A percentile compares a stretch with the other conserved stretches of the same genome.
phyloP scores from a whole-genome alignment of 1,140 invertebrate genomes.

The Drosophila arizonae region DNA sequence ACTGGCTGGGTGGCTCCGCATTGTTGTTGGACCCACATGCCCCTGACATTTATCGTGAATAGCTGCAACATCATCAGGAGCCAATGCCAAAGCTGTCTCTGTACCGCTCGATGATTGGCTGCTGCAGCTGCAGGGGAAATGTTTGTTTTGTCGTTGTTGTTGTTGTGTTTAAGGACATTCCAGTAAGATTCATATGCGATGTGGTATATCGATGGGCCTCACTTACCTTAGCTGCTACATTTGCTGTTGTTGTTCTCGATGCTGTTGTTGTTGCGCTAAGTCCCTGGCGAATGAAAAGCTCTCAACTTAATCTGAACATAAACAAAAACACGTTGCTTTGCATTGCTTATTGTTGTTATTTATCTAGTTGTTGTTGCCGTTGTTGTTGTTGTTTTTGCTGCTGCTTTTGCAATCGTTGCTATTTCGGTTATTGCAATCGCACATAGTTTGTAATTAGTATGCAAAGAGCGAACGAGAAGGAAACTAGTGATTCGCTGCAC shows the following conservation, averaged over 20 bases:
- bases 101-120: slow-evolving; percentile 70
- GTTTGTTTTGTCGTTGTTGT: slow-evolving; percentile 21
- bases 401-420: slow-evolving; percentile 5
- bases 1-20: slow-evolving; percentile 1
- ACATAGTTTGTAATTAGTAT: slow-evolving; percentile 26
- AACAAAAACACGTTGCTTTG: slow-evolving; percentile 48
- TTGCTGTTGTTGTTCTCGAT: not conserved
- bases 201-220: not conserved
- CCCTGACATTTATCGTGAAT: slow-evolving; percentile 73
- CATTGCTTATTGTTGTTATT: slow-evolving; percentile 33
- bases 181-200: slow-evolving; percentile 1
- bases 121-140: slow-evolving; percentile 31
- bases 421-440: slow-evolving; percentile 1
- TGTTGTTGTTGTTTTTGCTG: slow-evolving; percentile 1
- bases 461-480: not conserved
- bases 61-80: slow-evolving; percentile 39
- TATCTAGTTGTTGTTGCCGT: slow-evolving; percentile 6
- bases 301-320: slow-evolving; percentile 39
- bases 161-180: slow-evolving; percentile 21
- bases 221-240: slow-evolving; percentile 45
- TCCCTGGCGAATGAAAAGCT: slow-evolving; percentile 1
- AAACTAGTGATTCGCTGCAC: not conserved
- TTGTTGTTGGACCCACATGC: slow-evolving; percentile 61
- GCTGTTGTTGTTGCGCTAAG: not conserved
- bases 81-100: slow-evolving; percentile 66